phyloP scores from a whole-genome alignment of 1,140 invertebrate genomes.

The Pogonomyrmex barbatus region DNA sequence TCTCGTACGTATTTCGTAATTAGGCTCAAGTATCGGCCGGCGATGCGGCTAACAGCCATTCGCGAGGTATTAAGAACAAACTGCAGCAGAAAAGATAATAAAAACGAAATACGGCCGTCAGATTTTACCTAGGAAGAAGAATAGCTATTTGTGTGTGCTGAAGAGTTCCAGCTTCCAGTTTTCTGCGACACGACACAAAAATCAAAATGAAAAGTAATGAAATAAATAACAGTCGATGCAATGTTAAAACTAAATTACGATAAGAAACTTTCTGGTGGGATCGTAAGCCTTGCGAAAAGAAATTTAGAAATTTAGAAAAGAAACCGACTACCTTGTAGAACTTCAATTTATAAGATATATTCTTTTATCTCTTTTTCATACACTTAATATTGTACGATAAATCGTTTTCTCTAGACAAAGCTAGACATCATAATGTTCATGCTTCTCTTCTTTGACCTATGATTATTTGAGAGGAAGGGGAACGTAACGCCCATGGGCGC shows the following conservation, averaged over 20 bases:
- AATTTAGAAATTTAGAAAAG: background rate
- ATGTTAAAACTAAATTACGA: background rate
- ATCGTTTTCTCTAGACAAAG: background rate
- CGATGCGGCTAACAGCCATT: conserved; percentile 40
- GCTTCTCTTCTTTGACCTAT: conserved; percentile 28
- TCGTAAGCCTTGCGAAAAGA: background rate
- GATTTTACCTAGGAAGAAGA: background rate
- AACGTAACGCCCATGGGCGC: conserved; percentile 51
- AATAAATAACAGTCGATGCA: background rate
- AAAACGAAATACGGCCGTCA: conserved; percentile 20
- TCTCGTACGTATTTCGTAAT: conserved; percentile 52
- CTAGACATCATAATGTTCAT: conserved; percentile 12
- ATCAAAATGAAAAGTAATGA: background rate
- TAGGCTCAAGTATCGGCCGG: conserved; percentile 43
- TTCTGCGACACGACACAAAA: background rate
- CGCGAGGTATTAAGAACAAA: conserved; percentile 41
- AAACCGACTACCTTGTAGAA: background rate
- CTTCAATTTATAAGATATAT: background rate
- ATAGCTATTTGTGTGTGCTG: background rate
- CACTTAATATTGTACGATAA: background rate
- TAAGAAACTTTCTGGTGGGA: background rate
- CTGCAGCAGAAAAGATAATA: conserved; percentile 9
- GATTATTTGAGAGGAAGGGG: conserved; percentile 32
- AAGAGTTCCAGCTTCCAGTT: background rate
- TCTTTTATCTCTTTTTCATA: background rate